Evolutionary conservation across 2,113 vertebrate species (phyloP).

Genomic region (Aldabrachelys gigantea): DNA sequence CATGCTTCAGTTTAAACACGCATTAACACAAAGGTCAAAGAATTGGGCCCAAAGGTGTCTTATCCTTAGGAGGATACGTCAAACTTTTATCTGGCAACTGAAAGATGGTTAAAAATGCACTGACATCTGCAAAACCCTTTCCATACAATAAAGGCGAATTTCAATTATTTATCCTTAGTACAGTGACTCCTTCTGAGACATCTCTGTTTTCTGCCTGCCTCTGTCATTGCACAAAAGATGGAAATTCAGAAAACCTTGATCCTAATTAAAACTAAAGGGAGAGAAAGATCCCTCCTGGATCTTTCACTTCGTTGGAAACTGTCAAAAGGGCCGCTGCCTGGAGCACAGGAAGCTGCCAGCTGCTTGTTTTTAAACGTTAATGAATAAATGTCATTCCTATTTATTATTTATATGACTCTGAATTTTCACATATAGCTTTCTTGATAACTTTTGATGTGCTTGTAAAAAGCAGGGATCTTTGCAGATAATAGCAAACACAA

Average conservation of each 20-base stretch:
- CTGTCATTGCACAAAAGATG: background rate
- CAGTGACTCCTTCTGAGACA: background rate
- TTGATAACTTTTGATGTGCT: background rate
- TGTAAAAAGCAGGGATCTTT: background rate
- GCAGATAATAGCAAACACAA: background rate
- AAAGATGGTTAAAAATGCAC: background rate
- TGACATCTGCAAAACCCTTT: background rate
- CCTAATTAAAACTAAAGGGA: background rate
- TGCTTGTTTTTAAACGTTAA: background rate
- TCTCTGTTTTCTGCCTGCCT: background rate
- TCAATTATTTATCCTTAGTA: background rate
- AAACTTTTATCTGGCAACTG: background rate
- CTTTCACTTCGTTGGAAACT: background rate
- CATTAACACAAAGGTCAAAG: background rate
- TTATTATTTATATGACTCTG: background rate
- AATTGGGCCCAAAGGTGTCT: background rate
- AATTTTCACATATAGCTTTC: constrained; percentile 14
- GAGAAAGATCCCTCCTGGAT: background rate
- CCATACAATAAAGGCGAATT: background rate
- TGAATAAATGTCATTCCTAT: background rate
- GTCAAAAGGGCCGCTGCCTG: background rate
- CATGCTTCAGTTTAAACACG: background rate
- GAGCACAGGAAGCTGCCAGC: background rate
- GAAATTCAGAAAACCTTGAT: background rate
- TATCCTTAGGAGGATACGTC: background rate